These are phyloP conservation scores for Amblyjoppa proteus DNA, from an alignment of 2,888 invertebrate species.

Conservation along the genomic window DNA sequence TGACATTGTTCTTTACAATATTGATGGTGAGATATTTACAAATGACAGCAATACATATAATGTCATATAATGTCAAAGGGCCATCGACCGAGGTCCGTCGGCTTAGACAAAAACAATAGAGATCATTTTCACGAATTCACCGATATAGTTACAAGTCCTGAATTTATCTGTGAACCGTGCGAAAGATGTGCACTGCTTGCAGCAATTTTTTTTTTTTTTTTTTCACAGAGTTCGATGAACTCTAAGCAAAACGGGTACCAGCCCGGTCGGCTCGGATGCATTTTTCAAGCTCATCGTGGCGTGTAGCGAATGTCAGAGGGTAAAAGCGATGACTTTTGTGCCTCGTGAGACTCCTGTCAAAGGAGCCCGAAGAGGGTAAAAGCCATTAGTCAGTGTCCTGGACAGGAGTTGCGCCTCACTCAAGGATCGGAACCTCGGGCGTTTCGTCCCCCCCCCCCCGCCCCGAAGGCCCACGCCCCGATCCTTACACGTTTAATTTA, in stretches of 20 bases:
- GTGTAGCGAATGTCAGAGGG: slow-evolving; percentile 23
- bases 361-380: slow-evolving; percentile 34
- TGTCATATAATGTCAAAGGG: too few species aligned
- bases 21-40: too few species aligned
- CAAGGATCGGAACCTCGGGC: slow-evolving; percentile 49
- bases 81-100: too few species aligned
- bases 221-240: not conserved
- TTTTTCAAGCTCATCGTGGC: slow-evolving; percentile 48
- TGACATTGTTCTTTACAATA: too few species aligned
- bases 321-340: slow-evolving; percentile 56
- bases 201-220: not conserved
- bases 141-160: too few species aligned
- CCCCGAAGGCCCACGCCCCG: not conserved
- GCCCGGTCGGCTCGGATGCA: slow-evolving; percentile 2
- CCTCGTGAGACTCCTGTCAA: slow-evolving; percentile 39
- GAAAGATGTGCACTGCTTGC: not conserved
- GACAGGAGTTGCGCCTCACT: slow-evolving; percentile 58
- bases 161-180: not conserved
- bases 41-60: too few species aligned
- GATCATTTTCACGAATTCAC: too few species aligned
- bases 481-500: slow-evolving; percentile 64
- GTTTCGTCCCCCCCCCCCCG: not conserved
- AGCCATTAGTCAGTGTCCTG: slow-evolving; percentile 61
- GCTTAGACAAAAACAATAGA: too few species aligned
- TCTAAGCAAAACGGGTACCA: not conserved